Percentiles rank a stretch among this genome's conserved stretches.
phyloP scores from a whole-genome alignment of 2,888 invertebrate genomes.

The Dioctria linearis region DNA sequence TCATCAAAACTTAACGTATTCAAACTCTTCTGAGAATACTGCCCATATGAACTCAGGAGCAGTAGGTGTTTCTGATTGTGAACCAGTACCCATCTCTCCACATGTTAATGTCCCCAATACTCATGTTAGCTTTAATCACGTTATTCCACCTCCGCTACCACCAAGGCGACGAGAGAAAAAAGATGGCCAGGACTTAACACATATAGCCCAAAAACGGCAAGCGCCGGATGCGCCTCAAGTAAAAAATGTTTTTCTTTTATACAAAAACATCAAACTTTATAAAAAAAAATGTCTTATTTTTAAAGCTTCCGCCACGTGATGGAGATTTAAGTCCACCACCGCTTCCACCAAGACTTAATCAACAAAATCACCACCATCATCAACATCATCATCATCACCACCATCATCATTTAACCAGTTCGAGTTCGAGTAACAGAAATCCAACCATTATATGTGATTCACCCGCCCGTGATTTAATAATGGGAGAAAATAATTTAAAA shows the following conservation, averaged over 20 bases:
- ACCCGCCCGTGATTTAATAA: constrained; percentile 61
- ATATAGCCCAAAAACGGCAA: constrained; percentile 73
- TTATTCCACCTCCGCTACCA: constrained; percentile 68
- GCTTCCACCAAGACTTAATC: constrained; percentile 74
- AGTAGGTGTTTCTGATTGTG: constrained; percentile 50
- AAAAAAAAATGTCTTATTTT: neutral
- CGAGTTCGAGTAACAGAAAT: constrained; percentile 37
- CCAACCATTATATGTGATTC: constrained; percentile 55
- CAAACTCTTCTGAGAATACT: constrained; percentile 41
- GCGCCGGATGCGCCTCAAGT: constrained; percentile 78
- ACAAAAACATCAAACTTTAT: neutral
- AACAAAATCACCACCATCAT: constrained; percentile 20
- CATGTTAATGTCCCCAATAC: constrained; percentile 71
- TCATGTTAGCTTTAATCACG: constrained; percentile 65
- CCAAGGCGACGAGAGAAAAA: constrained; percentile 68
- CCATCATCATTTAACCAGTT: neutral
- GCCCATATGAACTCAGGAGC: neutral
- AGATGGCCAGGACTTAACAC: constrained; percentile 64
- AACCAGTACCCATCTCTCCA: constrained; percentile 68
- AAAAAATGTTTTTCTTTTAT: constrained; percentile 54
- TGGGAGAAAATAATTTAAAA: constrained; percentile 71
- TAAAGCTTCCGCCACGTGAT: constrained; percentile 77
- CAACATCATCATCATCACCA: constrained; percentile 15
- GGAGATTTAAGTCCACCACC: constrained; percentile 79
- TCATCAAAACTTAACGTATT: constrained; percentile 54